Percentiles rank a stretch among this genome's conserved stretches.
Conservation (phyloP, 2,888 invertebrate species). For the Operophtera brumata region DNA sequence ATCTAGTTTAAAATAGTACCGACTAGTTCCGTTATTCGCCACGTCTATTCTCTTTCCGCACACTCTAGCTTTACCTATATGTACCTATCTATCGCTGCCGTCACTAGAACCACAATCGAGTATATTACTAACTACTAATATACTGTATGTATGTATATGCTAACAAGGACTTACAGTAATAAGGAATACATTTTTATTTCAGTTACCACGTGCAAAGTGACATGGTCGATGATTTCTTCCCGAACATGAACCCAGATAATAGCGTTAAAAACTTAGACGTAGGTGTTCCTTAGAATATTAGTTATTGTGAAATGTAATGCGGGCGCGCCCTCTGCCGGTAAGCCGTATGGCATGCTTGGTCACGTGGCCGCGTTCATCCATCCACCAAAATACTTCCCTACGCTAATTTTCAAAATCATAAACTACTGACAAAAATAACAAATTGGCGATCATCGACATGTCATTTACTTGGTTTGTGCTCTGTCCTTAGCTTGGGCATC, state of each 20-base stretch:
- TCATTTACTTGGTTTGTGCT: conserved; percentile 48
- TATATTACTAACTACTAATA: no score
- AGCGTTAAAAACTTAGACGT: conserved; percentile 66
- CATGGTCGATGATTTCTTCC: conserved; percentile 96
- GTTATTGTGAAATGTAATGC: conserved; percentile 43
- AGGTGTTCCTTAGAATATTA: conserved; percentile 44
- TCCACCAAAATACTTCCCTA: conserved; percentile 27
- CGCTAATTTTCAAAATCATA: conserved; percentile 40
- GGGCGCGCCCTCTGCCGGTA: conserved; percentile 61
- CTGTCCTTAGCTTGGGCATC: conserved; percentile 38
- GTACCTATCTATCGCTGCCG: no score
- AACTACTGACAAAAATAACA: conserved; percentile 40
- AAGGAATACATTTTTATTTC: conserved; percentile 83
- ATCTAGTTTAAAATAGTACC: no score
- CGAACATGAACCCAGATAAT: conserved; percentile 77
- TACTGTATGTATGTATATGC: no score
- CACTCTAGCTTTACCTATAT: no score
- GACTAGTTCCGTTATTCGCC: no score
- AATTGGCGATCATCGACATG: conserved; percentile 65
- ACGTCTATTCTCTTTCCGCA: no score
- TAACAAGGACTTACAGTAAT: conserved; percentile 34
- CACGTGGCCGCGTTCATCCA: conserved; percentile 45
- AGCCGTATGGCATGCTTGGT: conserved; percentile 73
- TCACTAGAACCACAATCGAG: no score
- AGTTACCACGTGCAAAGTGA: conserved; percentile 96